Percentiles rank a stretch among this genome's conserved stretches.
These are phyloP conservation scores for Xyrichtys novacula DNA, from an alignment of 2,797 vertebrate species.

Conservation along the genomic window DNA sequence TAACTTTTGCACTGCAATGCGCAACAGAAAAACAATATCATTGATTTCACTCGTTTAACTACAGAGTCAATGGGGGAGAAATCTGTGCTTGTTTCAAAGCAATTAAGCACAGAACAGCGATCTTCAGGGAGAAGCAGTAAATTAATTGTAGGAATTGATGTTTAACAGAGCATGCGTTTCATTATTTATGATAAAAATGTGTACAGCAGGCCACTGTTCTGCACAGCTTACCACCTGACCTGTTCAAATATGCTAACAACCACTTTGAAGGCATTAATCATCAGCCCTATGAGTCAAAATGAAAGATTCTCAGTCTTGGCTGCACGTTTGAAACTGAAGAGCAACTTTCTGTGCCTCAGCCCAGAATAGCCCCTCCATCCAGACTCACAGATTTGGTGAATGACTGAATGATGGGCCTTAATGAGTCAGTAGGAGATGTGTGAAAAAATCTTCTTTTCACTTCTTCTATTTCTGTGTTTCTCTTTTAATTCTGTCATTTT, in stretches of 20 bases:
- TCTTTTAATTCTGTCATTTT: slow-evolving; percentile 41
- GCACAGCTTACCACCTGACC: slow-evolving; percentile 10
- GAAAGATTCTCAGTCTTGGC: slow-evolving; percentile 15
- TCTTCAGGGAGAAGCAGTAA: neutral
- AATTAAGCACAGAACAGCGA: neutral
- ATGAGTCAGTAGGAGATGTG: slow-evolving; percentile 60
- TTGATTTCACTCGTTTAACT: slow-evolving; percentile 14
- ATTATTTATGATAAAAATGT: slow-evolving; percentile 11
- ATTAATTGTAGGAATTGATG: slow-evolving; percentile 2
- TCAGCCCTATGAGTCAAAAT: slow-evolving; percentile 5
- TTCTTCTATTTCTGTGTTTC: neutral
- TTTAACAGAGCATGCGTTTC: slow-evolving; percentile 6
- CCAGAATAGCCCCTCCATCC: slow-evolving; percentile 52
- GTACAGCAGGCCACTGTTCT: slow-evolving; percentile 13
- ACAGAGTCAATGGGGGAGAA: neutral
- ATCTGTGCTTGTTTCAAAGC: slow-evolving; percentile 17
- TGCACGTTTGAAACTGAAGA: slow-evolving; percentile 17
- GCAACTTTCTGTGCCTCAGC: slow-evolving; percentile 40
- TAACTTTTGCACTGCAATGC: neutral
- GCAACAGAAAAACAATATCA: neutral
- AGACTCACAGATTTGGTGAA: slow-evolving; percentile 57
- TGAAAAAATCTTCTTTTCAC: slow-evolving; percentile 42
- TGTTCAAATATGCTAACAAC: slow-evolving; percentile 19
- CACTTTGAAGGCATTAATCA: slow-evolving; percentile 31
- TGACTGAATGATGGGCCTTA: slow-evolving; percentile 64